These are phyloP conservation scores for Pilophorus perplexus DNA, from an alignment of 2,888 invertebrate species.

Conservation along the genomic window DNA sequence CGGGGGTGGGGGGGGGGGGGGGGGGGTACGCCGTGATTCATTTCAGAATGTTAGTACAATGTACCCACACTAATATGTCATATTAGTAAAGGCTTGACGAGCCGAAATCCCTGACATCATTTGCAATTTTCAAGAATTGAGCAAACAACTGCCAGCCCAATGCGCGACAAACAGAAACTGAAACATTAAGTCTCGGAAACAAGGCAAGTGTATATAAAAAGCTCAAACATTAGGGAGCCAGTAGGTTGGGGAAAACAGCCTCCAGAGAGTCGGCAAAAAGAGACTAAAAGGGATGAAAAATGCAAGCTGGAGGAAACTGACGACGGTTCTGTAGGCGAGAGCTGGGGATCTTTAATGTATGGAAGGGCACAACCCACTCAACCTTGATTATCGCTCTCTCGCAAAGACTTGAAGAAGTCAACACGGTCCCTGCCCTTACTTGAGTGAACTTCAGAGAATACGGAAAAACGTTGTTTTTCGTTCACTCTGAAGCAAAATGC, in stretches of 20 bases:
- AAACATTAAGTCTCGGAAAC: not conserved
- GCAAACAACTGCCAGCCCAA: not conserved
- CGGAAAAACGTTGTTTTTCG: too few relatives aligned
- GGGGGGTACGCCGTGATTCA: too few relatives aligned
- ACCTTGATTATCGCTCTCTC: not conserved
- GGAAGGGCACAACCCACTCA: conserved; percentile 3
- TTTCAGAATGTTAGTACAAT: too few relatives aligned
- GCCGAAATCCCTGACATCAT: too few relatives aligned
- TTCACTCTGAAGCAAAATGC: too few relatives aligned
- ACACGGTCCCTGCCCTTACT: too few relatives aligned
- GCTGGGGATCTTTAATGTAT: not conserved
- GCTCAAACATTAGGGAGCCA: not conserved
- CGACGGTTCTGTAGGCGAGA: not conserved
- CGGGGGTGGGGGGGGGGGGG: too few relatives aligned
- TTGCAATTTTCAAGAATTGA: not conserved
- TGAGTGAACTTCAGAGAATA: too few relatives aligned
- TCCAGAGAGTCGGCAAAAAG: not conserved
- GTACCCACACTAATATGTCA: too few relatives aligned
- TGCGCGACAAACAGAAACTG: not conserved
- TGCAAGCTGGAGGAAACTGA: not conserved
- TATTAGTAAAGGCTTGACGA: too few relatives aligned
- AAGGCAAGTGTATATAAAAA: not conserved
- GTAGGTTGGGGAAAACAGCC: not conserved
- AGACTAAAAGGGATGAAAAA: conserved; percentile 1
- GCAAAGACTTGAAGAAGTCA: conserved; percentile 1